Base-by-base conservation (phyloP, 1,140 invertebrate genomes). In the Heliconius hewitsoni region DNA sequence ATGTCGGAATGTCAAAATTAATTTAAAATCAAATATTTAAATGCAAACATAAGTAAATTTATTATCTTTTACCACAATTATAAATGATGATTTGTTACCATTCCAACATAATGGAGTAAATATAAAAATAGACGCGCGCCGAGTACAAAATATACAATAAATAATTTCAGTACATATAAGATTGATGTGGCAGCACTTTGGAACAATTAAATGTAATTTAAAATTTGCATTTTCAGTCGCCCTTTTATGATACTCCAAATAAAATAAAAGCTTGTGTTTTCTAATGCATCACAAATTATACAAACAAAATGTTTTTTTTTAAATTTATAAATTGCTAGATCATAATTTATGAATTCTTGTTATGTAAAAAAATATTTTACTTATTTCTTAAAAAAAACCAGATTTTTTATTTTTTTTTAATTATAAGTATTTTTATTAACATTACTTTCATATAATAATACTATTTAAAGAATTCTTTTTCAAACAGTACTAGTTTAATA, bases 101-200 rank as follows among this genome's bases (percentile, higher is more conserved):
- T 92, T 91, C 83, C 88, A 83, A 88, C 90, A 89, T 85, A 80
- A 84, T 83, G 16, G 74, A 85, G 84, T 84, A 86, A 88, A 81
- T 83, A 82, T 86, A 83, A 88, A 86, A 89, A 88, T 80, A 77
- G 76, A 89, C 90, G 88, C 90, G 83, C 91, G 90, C 85, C 90
- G 85, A 92, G 88, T 88, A 92, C 90, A 91, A 91, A 27, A 66
- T 66, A 30, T 23, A 3, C 9, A 16, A 66, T 6, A 13, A 27
- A 66, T 66, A 9, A 30, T 13, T 66, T 66, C 11, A 60, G n/a
- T 19, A 60, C 9, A 23, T 60, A 11, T 19, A 71, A 34, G 50
- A 52, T 52, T 52, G n/a, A 19, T 19, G 18, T 52, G 18, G 50
- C 18, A 52, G 50, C 50, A 52, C 50, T 52, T 52, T 52, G 18